Evolutionary conservation across 2,113 vertebrate genomes (phyloP).

Genomic region (Mastomys coucha): DNA sequence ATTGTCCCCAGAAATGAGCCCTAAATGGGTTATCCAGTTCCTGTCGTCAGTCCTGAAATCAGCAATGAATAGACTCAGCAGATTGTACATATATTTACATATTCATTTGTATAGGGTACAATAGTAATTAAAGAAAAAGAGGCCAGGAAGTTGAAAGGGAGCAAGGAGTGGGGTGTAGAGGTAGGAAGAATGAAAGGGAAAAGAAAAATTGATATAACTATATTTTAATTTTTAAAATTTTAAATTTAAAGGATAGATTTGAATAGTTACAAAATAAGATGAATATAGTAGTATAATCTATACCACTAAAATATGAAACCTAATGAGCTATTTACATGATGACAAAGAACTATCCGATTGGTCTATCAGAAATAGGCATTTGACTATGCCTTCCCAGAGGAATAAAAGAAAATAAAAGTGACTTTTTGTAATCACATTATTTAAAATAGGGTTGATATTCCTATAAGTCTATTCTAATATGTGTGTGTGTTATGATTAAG

Average conservation of each 20-base stretch:
- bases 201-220: too few species aligned
- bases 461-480: not conserved
- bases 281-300: not conserved
- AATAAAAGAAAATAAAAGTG: not conserved
- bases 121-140: not conserved
- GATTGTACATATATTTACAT: not conserved
- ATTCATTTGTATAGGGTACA: too few species aligned
- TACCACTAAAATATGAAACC: constrained; percentile 39
- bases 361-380: not conserved
- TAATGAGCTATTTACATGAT: not conserved
- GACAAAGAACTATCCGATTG: not conserved
- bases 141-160: not conserved
- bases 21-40: not conserved
- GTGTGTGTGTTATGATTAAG: not conserved
- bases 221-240: not conserved
- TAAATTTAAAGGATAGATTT: not conserved
- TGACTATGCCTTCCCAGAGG: not conserved
- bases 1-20: not conserved
- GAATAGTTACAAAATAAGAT: constrained; percentile 11
- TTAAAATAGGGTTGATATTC: not conserved
- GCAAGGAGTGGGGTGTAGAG: not conserved
- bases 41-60: not conserved
- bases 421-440: not conserved
- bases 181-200: not conserved
- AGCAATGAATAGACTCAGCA: not conserved